Base-by-base conservation (phyloP, 2,888 invertebrate genomes). In the Lycaena phlaeas region DNA sequence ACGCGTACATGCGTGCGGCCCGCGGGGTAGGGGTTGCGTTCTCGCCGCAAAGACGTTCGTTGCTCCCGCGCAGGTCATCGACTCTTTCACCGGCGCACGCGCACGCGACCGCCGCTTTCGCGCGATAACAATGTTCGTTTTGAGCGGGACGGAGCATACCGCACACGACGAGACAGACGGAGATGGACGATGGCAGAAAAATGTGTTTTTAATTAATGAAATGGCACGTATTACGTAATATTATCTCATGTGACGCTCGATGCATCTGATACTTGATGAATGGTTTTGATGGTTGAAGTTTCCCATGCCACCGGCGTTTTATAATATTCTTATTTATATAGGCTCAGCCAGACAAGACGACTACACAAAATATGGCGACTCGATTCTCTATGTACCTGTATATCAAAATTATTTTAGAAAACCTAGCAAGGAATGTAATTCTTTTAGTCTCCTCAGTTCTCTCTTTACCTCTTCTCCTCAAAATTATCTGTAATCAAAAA, bases 1-100 rank as follows among this genome's bases (percentile, higher is more conserved):
- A 40, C 50, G 43, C 41, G 50, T 48, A 48, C 37, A 43, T 48
- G 54, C 48, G 54, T 47, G 52, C 47, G 44, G 47, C 41, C 41
- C 49, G 49, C 53, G 48, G 47, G 46, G 40, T 30, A 53, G 59
- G 62, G 57, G 61, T 53, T 57, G 64, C 63, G 68, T 63, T 61
- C 39, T 30, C 39, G 39, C 30, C 59, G 78, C 82, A 84, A 84
- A 84, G 82, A 78, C 82, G 82, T 84, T 82, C 82, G 78, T 79
- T 84, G 82, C 76, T 68, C 82, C 77, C 74, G 76, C 75, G 63
- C 68, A 65, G 82, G 76, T 76, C 82, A 65, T 61, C 67, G 79
- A 78, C 79, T 78, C 81, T 76, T 79, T 81, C 81, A 74, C 79
- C 72, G 67, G 61, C 65, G 68, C 61, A 51, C 53, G 69, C 66